Evolutionary conservation across 2,113 vertebrate genomes (phyloP), one percentile per base, ranked within the genome.

Genomic region (Anguilla rostrata): DNA sequence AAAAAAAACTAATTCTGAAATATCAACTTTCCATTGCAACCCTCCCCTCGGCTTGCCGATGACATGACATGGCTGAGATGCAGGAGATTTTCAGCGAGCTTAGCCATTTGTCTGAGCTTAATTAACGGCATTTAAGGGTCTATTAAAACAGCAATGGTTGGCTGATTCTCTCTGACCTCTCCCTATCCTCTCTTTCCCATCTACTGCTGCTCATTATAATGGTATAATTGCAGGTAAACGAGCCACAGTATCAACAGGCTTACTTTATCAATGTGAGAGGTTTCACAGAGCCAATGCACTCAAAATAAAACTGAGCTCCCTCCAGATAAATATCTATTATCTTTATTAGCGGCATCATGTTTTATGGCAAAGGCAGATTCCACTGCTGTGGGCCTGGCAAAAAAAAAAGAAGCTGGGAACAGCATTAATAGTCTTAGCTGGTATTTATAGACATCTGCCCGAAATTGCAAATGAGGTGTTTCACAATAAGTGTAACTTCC

Each of bases 121-220:
- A 96, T 96, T 96, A 96, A 95, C 93, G 92, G 89, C 92, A 93
- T 94, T 95, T 95, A 95, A 94, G 93, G 94, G 93, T 95, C 94
- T 95, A 95, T 96, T 96, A 95, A 95, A 96, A 94, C 92, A 90
- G 90, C 92, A 92, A 91, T 92, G 95, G 92, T 93, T 93, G 91
- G 92, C 92, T 93, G 93, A 90, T 88, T 94, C 92, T 88, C 91
- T 89, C 92, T 94, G 94, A 94, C 95, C 95, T 91, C 90, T 88
- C 88, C 82, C 88, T 89, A 91, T 92, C 92, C 92, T 87, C 85
- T 91, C 88, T 84, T 88, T 90, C 91, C 84, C 89, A 92, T 92
- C 91, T 89, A 57, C 91, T 90, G 90, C 84, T 91, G 92, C 94
- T 96, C 94, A 93, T 95, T 95, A 96, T 94, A 95, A 94, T 92